Evolutionary conservation across 1,140 invertebrate species (phyloP), one percentile per base, ranked within the genome.

Genomic region (Cyclina sinensis): DNA sequence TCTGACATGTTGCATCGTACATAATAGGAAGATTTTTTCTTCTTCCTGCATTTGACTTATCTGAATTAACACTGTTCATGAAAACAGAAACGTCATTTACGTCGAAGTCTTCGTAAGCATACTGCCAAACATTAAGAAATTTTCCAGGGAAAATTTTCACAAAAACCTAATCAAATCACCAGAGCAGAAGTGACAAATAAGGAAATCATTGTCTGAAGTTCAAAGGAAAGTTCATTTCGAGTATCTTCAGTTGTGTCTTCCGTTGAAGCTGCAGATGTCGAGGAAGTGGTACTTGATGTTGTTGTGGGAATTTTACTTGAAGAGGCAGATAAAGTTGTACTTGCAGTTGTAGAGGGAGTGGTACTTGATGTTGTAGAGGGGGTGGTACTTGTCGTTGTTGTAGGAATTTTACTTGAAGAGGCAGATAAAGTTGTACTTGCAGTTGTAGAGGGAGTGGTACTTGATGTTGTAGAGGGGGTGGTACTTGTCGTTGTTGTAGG

Each of bases 161-260:
- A 43, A 54, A 54, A 54, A 54, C 18, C 51, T 14, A 11, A 18
- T 54, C 51, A 54, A 54, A 82, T 59, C 18, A 82, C 21, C 18
- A 82, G 16, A 4, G 79, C 79, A 9, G 35, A 35, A 24, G 54
- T 46, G 7, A 82, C 35, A 65, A 82, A 82, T 35, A 82, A 37
- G 39, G 79, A 82, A 35, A 82, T 82, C 79, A 82, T 82, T 14
- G 79, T 82, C 24, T 82, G 79, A 12, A 82, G 43, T 16, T 82
- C 79, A 37, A 82, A 82, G 1, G 79, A 62, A 32, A 82, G 51
- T n/a, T 82, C 79, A 5, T 12, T 21, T 1, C 11, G 30, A 27
- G 32, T 4, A n/a, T 39, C 5, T 27, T 9, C 4, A 5, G 76
- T 51, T 43, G 43, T 35, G n/a, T 4, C 0, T 80, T 30, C 37